These are phyloP conservation scores for Morone saxatilis DNA, from an alignment of 2,113 vertebrate species.

Conservation along the genomic window DNA sequence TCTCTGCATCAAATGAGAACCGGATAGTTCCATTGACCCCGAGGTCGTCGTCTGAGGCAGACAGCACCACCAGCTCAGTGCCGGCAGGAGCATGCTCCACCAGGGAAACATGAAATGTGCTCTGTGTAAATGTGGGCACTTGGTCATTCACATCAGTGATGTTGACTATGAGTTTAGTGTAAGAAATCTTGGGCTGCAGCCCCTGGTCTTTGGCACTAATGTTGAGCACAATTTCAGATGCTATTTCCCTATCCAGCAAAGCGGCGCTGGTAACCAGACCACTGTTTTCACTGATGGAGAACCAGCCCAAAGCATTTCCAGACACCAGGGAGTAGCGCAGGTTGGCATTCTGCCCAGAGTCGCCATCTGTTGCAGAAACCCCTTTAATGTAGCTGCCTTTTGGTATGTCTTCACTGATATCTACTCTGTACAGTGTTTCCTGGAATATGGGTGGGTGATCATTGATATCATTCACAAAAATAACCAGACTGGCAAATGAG, in stretches of 20 bases:
- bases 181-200: constrained; percentile 94
- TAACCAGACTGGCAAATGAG: constrained; percentile 95
- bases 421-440: constrained; percentile 90
- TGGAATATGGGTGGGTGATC: constrained; percentile 96
- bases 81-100: constrained; percentile 90
- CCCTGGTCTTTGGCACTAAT: constrained; percentile 97
- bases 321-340: constrained; percentile 96
- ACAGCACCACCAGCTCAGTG: constrained; percentile 89
- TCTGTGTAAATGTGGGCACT: constrained; percentile 89
- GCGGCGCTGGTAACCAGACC: constrained; percentile 93
- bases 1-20: constrained; percentile 91
- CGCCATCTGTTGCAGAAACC: constrained; percentile 94
- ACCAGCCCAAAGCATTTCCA: constrained; percentile 96
- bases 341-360: constrained; percentile 97
- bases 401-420: constrained; percentile 94
- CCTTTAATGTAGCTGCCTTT: constrained; percentile 95
- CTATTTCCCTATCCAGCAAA: constrained; percentile 90
- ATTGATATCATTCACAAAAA: constrained; percentile 97
- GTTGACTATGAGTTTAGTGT: constrained; percentile 91
- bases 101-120: constrained; percentile 86
- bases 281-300: constrained; percentile 94
- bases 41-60: constrained; percentile 92
- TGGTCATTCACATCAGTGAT: constrained; percentile 96
- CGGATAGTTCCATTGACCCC: constrained; percentile 95
- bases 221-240: constrained; percentile 92